A percentile compares a stretch with the other conserved stretches of the same genome.
phyloP scores from a whole-genome alignment of 2,113 vertebrate species.

The Elaphurus davidianus region DNA sequence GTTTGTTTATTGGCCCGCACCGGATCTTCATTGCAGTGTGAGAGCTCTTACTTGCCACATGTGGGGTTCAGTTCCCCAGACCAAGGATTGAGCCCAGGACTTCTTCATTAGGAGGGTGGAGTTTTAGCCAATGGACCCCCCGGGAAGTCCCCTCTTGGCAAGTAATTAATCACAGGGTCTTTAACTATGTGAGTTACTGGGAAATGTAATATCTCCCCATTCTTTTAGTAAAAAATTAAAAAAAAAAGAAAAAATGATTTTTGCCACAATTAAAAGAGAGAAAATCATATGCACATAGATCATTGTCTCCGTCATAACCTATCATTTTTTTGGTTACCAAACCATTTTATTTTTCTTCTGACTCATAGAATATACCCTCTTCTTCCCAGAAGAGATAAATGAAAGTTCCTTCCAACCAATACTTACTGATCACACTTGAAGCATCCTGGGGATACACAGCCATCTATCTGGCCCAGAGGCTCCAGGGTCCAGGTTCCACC shows the following conservation, averaged over 20 bases:
- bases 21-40: fast-evolving
- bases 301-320: background rate
- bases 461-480: background rate
- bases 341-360: background rate
- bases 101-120: background rate
- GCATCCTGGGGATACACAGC: background rate
- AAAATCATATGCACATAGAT: background rate
- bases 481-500: background rate
- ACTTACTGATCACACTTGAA: background rate
- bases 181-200: background rate
- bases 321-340: background rate
- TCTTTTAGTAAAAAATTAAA: background rate
- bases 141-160: background rate
- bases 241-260: background rate
- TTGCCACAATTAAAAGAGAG: background rate
- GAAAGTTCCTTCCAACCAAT: background rate
- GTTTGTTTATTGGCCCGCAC: no score
- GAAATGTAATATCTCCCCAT: background rate
- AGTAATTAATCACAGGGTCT: background rate
- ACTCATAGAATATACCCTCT: background rate
- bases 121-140: background rate
- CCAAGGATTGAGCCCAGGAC: background rate
- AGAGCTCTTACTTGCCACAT: background rate
- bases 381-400: background rate
- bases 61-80: background rate